Conservation (phyloP, 2,113 vertebrate genomes). For the Lampris megalopsis region DNA sequence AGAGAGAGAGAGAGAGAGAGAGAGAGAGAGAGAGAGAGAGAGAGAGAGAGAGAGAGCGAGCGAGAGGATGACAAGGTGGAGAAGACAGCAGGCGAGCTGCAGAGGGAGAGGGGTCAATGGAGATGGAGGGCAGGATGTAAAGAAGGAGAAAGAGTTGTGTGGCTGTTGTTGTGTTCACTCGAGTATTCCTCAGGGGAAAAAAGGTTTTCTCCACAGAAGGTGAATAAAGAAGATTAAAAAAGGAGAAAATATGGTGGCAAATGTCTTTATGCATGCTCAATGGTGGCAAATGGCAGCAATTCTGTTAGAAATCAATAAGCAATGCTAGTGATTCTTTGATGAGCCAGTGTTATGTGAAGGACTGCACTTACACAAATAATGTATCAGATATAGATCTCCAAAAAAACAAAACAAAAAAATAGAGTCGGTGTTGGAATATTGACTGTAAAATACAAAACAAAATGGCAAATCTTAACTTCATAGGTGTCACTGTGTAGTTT, state of each 20-base stretch:
- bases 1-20: background rate
- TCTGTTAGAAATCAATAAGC: constrained; percentile 3
- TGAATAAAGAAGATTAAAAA: constrained; percentile 6
- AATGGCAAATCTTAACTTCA: no score
- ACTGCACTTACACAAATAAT: no score
- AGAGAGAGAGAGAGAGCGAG: no score
- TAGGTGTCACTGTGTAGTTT: no score
- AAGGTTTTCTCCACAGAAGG: constrained; percentile 20
- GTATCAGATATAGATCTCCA: no score
- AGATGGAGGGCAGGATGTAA: no score
- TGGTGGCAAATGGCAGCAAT: constrained; percentile 19
- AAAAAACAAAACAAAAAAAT: no score
- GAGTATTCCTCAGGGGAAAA: background rate
- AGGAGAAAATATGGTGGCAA: background rate
- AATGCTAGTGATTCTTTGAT: constrained; percentile 14
- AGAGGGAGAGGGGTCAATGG: no score
- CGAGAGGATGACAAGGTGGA: no score
- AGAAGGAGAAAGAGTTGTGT: no score
- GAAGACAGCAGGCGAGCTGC: no score
- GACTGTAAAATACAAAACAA: no score
- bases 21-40: background rate
- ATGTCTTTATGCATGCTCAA: background rate
- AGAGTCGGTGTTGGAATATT: background rate
- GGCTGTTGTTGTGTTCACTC: background rate
- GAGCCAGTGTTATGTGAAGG: background rate